Conservation (phyloP, 2,113 vertebrate genomes). For the Murina feae region DNA sequence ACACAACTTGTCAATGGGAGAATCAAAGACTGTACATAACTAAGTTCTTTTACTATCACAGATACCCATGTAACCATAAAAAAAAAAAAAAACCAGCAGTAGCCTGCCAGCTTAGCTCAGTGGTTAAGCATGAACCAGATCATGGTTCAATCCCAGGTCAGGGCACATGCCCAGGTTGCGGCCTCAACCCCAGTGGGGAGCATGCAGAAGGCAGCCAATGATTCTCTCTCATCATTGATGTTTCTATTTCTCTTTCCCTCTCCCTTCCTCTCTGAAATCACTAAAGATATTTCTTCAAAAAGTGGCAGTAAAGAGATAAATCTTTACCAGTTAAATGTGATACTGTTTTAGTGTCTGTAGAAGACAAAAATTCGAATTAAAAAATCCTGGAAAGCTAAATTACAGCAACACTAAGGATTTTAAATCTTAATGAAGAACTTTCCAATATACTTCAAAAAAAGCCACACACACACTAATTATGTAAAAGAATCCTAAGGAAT, state of each 20-base stretch:
- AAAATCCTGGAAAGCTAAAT: conserved; percentile 25
- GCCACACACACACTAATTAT: conserved; percentile 10
- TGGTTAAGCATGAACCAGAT: too few relatives aligned
- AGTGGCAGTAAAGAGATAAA: neutral
- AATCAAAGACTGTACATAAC: neutral
- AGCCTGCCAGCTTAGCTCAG: too few relatives aligned
- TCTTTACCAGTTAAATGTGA: conserved; percentile 32
- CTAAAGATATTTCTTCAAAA: neutral
- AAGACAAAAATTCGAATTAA: conserved; percentile 44
- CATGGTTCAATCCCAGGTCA: too few relatives aligned
- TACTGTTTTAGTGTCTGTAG: neutral
- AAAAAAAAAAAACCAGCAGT: conserved; percentile 5
- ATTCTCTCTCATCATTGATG: too few relatives aligned
- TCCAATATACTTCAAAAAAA: conserved; percentile 44
- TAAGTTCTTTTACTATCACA: conserved; percentile 30
- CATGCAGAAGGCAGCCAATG: too few relatives aligned
- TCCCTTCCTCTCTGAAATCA: too few relatives aligned
- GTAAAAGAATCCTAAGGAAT: conserved; percentile 44
- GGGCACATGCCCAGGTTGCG: too few relatives aligned
- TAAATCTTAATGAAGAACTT: conserved; percentile 50
- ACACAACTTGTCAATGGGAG: conserved; percentile 6
- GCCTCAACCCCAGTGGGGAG: too few relatives aligned
- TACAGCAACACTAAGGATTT: conserved; percentile 15
- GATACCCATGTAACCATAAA: conserved; percentile 43
- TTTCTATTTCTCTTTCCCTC: too few relatives aligned